phyloP scores from a whole-genome alignment of 2,113 vertebrate genomes.

The Sisor rabdophorus region DNA sequence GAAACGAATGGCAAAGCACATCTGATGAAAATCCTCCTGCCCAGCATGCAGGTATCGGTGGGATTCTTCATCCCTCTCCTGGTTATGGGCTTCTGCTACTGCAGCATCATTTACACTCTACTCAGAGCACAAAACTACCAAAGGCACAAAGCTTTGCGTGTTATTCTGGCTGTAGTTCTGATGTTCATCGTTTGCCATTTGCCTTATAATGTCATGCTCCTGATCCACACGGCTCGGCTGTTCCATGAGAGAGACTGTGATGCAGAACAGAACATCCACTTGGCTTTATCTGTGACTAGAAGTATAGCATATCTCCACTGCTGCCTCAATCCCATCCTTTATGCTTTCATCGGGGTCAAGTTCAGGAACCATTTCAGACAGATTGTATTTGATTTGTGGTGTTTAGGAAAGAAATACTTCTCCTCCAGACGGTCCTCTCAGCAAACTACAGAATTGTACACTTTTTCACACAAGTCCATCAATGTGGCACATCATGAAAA shows the following conservation, averaged over 20 bases:
- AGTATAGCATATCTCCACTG: constrained; percentile 87
- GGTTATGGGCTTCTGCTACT: constrained; percentile 83
- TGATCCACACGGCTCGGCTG: constrained; percentile 65
- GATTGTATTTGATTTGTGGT: constrained; percentile 75
- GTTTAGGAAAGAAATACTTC: constrained; percentile 66
- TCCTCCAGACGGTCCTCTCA: constrained; percentile 57
- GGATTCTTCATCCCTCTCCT: constrained; percentile 83
- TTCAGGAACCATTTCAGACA: constrained; percentile 83
- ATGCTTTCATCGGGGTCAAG: constrained; percentile 88
- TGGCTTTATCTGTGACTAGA: constrained; percentile 61
- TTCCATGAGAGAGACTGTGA: constrained; percentile 66
- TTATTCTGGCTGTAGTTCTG: constrained; percentile 77
- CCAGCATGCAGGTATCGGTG: constrained; percentile 74
- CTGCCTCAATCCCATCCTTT: constrained; percentile 88
- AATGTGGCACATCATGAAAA: constrained; percentile 66
- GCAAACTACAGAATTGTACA: constrained; percentile 64
- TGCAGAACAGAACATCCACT: constrained; percentile 49
- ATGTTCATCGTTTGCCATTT: constrained; percentile 83
- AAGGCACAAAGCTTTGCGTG: constrained; percentile 80
- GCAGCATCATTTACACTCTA: constrained; percentile 71
- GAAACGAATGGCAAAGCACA: constrained; percentile 45
- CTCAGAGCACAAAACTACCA: constrained; percentile 75
- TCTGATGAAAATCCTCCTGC: constrained; percentile 71
- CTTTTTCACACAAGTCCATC: constrained; percentile 64
- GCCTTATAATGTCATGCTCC: constrained; percentile 79